Conservation (phyloP, 2,888 invertebrate genomes). For the Gymnoscelis rufifasciata region DNA sequence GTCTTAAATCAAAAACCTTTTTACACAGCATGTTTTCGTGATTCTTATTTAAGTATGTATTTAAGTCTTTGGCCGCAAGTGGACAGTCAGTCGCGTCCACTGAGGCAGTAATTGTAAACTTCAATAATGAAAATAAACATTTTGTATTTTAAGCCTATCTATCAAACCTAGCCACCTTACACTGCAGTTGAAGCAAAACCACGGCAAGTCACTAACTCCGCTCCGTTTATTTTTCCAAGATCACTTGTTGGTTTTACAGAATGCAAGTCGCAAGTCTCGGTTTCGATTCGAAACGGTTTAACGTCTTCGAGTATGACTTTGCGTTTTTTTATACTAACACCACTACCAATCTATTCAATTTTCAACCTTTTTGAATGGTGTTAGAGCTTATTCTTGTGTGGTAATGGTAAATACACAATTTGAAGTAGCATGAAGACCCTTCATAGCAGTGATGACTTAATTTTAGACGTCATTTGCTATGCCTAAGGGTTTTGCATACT, state of each 20-base stretch:
- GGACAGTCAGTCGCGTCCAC: no score
- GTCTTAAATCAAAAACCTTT: no score
- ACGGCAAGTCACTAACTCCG: slow-evolving; percentile 20
- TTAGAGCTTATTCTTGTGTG: slow-evolving; percentile 26
- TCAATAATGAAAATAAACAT: no score
- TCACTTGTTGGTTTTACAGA: slow-evolving; percentile 74
- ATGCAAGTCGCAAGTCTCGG: slow-evolving; percentile 70
- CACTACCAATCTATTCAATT: slow-evolving; percentile 26
- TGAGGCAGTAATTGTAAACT: no score
- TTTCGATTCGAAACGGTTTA: slow-evolving; percentile 67
- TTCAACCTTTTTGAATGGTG: background rate
- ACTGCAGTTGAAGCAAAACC: no score
- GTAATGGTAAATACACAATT: slow-evolving; percentile 39
- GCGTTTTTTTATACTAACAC: slow-evolving; percentile 59
- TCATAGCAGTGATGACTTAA: slow-evolving; percentile 69
- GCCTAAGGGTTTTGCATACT: slow-evolving; percentile 51
- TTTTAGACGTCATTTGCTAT: slow-evolving; percentile 61
- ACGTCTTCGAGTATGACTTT: slow-evolving; percentile 59
- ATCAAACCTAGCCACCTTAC: no score
- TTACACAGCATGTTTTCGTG: no score
- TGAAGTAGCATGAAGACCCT: slow-evolving; percentile 53
- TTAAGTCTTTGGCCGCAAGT: no score
- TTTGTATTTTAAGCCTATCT: no score
- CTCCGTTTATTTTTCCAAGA: slow-evolving; percentile 38
- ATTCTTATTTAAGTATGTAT: no score